Evolutionary conservation across 2,113 vertebrate genomes (phyloP).

Genomic region (Oncorhynchus masou): DNA sequence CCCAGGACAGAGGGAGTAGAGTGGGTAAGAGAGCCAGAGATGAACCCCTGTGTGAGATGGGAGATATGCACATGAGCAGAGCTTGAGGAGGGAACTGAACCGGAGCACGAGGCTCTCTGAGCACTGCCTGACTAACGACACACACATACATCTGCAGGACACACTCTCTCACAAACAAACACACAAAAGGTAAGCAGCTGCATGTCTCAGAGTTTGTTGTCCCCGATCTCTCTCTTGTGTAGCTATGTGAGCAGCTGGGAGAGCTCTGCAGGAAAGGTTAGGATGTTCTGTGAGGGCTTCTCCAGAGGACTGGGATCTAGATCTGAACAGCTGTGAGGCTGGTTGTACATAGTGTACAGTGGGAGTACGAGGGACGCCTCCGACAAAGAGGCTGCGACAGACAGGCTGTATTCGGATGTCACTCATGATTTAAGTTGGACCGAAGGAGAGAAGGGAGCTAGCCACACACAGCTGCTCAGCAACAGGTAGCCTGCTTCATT

Average conservation of each 20-base stretch:
- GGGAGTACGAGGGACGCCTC: not conserved
- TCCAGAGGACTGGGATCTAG: slow-evolving; percentile 18
- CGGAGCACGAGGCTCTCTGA: slow-evolving; percentile 30
- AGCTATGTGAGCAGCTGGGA: slow-evolving; percentile 43
- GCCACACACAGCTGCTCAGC: no score
- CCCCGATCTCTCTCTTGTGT: not conserved
- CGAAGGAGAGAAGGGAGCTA: not conserved
- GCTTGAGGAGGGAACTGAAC: slow-evolving; percentile 33
- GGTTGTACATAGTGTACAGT: not conserved
- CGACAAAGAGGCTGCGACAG: slow-evolving; percentile 2
- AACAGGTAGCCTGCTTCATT: no score
- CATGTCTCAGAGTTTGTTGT: not conserved
- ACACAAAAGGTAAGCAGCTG: slow-evolving; percentile 55
- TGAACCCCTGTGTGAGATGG: slow-evolving; percentile 42
- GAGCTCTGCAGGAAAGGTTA: slow-evolving; percentile 40
- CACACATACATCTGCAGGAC: slow-evolving; percentile 52
- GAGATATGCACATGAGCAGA: no score
- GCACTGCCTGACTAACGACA: slow-evolving; percentile 26
- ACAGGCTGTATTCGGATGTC: no score
- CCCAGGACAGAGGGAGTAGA: slow-evolving; percentile 37
- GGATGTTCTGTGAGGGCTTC: slow-evolving; percentile 48
- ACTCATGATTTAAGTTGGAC: not conserved
- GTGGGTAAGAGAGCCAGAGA: slow-evolving; percentile 48
- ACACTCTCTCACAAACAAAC: slow-evolving; percentile 30
- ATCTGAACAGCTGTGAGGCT: not conserved